phyloP scores from a whole-genome alignment of 2,888 invertebrate genomes.

The Scaptomyza caliginosa region DNA sequence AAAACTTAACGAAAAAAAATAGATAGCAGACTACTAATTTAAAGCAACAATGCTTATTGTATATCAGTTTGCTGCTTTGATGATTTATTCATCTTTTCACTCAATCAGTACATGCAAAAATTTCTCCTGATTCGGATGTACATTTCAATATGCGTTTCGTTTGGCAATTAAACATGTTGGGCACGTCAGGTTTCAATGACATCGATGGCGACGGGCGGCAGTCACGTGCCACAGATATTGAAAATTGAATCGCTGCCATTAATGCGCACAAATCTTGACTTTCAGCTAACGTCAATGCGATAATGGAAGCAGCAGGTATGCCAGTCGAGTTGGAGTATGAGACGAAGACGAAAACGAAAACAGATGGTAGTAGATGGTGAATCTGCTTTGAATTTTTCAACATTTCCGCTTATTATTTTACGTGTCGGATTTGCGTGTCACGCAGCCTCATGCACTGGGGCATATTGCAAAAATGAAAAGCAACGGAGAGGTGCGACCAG shows the following conservation, averaged over 20 bases:
- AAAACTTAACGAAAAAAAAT: too few relatives aligned
- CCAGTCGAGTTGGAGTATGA: not conserved
- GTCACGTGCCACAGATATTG: constrained; percentile 76
- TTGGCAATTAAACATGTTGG: constrained; percentile 73
- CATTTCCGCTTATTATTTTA: constrained; percentile 80
- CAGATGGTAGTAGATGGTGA: constrained; percentile 56
- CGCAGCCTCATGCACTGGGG: constrained; percentile 48
- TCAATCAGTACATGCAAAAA: not conserved
- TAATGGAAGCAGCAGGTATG: constrained; percentile 50
- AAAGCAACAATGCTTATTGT: not conserved
- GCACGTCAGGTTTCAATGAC: constrained; percentile 78
- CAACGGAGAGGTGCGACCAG: not conserved
- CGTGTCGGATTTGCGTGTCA: constrained; percentile 77
- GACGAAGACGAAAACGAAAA: constrained; percentile 5
- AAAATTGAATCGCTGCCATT: constrained; percentile 77
- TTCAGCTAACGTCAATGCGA: constrained; percentile 75
- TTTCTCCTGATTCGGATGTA: not conserved
- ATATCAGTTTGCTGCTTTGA: not conserved
- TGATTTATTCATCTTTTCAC: constrained; percentile 6
- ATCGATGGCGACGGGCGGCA: constrained; percentile 47
- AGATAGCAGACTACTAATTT: too few relatives aligned
- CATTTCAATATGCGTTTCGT: constrained; percentile 21
- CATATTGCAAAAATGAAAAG: constrained; percentile 13
- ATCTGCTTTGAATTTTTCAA: constrained; percentile 79
- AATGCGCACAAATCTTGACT: constrained; percentile 77